Base-by-base conservation (phyloP, 2,113 vertebrate species). In the Rhabdomys dilectus region DNA sequence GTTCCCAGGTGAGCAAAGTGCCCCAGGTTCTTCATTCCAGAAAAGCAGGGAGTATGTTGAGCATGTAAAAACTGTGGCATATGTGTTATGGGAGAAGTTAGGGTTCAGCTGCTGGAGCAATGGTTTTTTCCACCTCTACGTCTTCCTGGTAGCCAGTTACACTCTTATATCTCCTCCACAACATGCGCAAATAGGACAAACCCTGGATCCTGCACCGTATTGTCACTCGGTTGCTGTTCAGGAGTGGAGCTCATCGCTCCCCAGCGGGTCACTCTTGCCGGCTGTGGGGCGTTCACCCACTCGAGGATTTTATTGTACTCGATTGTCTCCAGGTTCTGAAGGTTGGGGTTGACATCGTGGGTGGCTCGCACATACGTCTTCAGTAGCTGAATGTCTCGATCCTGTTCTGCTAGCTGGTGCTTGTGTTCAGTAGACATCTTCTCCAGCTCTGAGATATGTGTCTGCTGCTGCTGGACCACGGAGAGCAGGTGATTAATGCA, bases 281-380 rank as follows among this genome's bases (percentile, higher is more conserved):
- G 99, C 98, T 99, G 99, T 97, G 99, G 99, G 8, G 99, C 99
- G 98, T 99, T 99, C 97, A 99, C 99, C 99, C 99, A 99, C 99
- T 99, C 99, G 87, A 99, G 98, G 97, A 99, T 99, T 97, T 99
- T 99, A 1, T 99, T 99, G 99, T 99, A 99, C 95, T 99, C 99
- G 22, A 99, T 99, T 95, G 99, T 99, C 98, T 99, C 99, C 90
- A 99, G 99, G 98, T 99, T 99, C 98, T 99, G 99, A 96, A 99
- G 98, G 98, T 99, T 99, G 62, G 99, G 99, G 98, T 99, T 99
- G 93, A 99, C 99, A n/a, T 99, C 99, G 97, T 99, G 99, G 98
- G 99, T 99, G 0, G 99, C 99, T 87, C 99, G 98, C 99, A 99
- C 99, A 97, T 99, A 99, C 1, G 99, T 99, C 98, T 99, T 99